Base-by-base conservation (phyloP, 2,113 vertebrate species). In the Lampris incognitus region DNA sequence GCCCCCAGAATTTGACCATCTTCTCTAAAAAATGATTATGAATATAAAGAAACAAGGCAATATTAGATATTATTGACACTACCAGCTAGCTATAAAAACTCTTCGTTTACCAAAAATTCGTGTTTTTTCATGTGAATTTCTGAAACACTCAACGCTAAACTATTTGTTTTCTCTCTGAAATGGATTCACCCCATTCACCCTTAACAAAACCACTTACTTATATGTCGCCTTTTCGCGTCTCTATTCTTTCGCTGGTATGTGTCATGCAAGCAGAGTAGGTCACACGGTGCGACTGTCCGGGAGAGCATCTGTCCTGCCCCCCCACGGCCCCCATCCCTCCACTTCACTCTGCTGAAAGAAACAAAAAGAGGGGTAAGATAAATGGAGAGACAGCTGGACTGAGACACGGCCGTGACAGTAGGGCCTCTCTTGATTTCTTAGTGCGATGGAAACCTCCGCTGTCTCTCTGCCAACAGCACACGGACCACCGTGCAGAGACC, bases 381-480 rank as follows among this genome's bases (percentile, higher is more conserved):
- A 41, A 49, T 37, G 41, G 36, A 6, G 68, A 13, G 8, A 58
- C 62, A 71, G 62, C 38, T 39, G 13, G 9, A 61, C 6, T 1
- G 7, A 58, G 50, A 58, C 36, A 40, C 10, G 24, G 55, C 72
- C n/a, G 9, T 41, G 48, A 66, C 46, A 9, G 24, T 46, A 57
- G 48, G 61, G 10, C 42, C 4, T 71, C 38, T 63, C 13, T 58
- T 66, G 39, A 65, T 65, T 70, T 64, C 66, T 51, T 51, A 9
- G 55, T 38, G 54, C 52, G 57, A 54, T 37, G 51, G 57, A 62
- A 62, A 67, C 70, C 49, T 56, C 39, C 66, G 66, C 13, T 76
- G 57, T 76, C 74, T 66, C 39, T 66, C 39, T 38, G 13, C 2
- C 36, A 41, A 46, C 69, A 59, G 51, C 5, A 41, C 11, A 44